phyloP scores from a whole-genome alignment of 2,113 vertebrate species.

The Caloenas nicobarica region DNA sequence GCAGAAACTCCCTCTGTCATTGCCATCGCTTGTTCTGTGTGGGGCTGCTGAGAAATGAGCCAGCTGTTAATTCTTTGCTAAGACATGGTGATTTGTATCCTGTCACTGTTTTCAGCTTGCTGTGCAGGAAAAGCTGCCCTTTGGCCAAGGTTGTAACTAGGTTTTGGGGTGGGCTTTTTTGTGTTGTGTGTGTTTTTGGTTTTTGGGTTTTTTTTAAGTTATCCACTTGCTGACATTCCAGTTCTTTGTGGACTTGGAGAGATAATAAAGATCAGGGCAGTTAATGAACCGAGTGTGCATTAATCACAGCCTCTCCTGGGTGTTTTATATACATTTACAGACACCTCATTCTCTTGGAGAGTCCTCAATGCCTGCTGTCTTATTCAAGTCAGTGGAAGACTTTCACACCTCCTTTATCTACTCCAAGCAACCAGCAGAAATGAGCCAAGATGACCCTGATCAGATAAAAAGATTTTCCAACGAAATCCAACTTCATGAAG shows the following conservation, averaged over 20 bases:
- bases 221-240: slow-evolving; percentile 5
- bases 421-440: slow-evolving; percentile 18
- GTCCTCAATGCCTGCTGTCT: background rate
- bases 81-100: background rate
- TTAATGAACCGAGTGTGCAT: background rate
- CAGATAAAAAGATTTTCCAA: background rate
- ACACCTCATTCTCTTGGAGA: background rate
- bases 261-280: background rate
- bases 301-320: background rate
- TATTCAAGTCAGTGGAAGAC: slow-evolving; percentile 47
- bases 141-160: background rate
- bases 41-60: slow-evolving; percentile 16
- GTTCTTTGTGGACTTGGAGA: background rate
- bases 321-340: slow-evolving; percentile 28
- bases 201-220: background rate
- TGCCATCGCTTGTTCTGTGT: background rate
- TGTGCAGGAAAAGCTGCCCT: background rate
- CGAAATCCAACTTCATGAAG: background rate
- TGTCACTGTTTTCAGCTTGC: background rate
- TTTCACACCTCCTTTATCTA: slow-evolving; percentile 42
- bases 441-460: background rate
- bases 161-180: too few species aligned
- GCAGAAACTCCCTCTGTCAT: background rate
- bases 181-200: too few species aligned
- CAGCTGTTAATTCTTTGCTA: slow-evolving; percentile 9